Conservation (phyloP, 2,113 vertebrate species). For the Callipepla squamata region DNA sequence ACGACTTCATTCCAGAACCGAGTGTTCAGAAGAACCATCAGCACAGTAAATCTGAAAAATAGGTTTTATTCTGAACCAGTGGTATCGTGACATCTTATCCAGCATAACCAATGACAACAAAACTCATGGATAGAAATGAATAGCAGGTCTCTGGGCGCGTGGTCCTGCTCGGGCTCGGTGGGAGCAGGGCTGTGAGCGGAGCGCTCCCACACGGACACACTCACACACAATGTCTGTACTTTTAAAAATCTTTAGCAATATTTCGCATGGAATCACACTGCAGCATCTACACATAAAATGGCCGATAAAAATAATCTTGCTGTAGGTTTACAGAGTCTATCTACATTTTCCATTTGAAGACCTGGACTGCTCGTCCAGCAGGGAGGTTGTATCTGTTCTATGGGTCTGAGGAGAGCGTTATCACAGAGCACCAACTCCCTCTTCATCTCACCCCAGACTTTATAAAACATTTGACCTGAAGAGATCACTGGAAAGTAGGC, state of each 20-base stretch:
- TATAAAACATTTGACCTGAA: neutral
- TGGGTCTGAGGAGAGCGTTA: slow-evolving; percentile 11
- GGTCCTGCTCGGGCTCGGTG: too few relatives aligned
- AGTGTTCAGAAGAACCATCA: too few relatives aligned
- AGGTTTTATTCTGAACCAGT: too few relatives aligned
- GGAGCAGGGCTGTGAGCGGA: neutral
- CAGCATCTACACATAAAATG: slow-evolving; percentile 57
- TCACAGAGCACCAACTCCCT: slow-evolving; percentile 5
- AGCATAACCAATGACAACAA: too few relatives aligned
- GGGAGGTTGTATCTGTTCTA: slow-evolving; percentile 3
- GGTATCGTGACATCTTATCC: too few relatives aligned
- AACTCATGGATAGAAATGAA: too few relatives aligned
- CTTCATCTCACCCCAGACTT: slow-evolving; percentile 8
- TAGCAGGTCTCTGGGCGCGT: too few relatives aligned
- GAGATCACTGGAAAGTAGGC: slow-evolving; percentile 20
- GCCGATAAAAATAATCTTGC: slow-evolving; percentile 62
- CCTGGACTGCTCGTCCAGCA: slow-evolving; percentile 32
- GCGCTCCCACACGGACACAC: slow-evolving; percentile 20
- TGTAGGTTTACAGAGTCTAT: slow-evolving; percentile 56
- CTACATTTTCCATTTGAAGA: slow-evolving; percentile 59
- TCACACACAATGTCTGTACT: slow-evolving; percentile 24
- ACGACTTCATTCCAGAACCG: too few relatives aligned
- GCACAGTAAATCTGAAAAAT: too few relatives aligned
- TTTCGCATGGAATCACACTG: slow-evolving; percentile 64
- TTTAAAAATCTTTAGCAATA: slow-evolving; percentile 55